Conservation (phyloP, 2,113 vertebrate species). For the Varanus komodoensis region DNA sequence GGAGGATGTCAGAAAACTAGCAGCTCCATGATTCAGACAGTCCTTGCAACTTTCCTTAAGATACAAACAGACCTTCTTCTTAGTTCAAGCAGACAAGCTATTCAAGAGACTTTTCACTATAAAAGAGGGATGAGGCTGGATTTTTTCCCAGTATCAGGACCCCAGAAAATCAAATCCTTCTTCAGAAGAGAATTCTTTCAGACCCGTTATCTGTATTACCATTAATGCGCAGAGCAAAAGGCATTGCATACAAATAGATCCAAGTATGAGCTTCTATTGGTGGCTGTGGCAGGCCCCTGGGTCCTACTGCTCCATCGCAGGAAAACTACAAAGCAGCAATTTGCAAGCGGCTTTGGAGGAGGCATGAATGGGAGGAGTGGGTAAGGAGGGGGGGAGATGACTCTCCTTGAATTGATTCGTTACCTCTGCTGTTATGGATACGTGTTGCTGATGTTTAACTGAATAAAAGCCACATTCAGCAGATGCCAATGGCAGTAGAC, state of each 20-base stretch:
- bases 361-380: slow-evolving; percentile 36
- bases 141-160: slow-evolving; percentile 69
- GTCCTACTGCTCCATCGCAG: slow-evolving; percentile 85
- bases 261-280: slow-evolving; percentile 82
- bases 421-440: slow-evolving; percentile 67
- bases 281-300: slow-evolving; percentile 82
- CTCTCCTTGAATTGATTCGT: slow-evolving; percentile 71
- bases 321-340: slow-evolving; percentile 71
- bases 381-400: slow-evolving; percentile 40
- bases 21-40: slow-evolving; percentile 73
- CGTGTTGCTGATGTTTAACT: slow-evolving; percentile 59
- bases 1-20: slow-evolving; percentile 73
- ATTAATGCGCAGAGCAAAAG: slow-evolving; percentile 81
- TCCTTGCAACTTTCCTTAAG: slow-evolving; percentile 85
- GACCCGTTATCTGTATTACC: slow-evolving; percentile 77
- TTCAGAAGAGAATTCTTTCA: slow-evolving; percentile 77
- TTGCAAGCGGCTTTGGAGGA: slow-evolving; percentile 58
- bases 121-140: slow-evolving; percentile 39
- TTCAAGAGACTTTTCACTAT: slow-evolving; percentile 53
- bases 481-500: slow-evolving; percentile 36
- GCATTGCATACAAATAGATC: slow-evolving; percentile 83
- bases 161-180: slow-evolving; percentile 77
- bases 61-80: slow-evolving; percentile 48
- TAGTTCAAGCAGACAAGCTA: slow-evolving; percentile 54
- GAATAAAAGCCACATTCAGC: slow-evolving; percentile 7